Evolutionary conservation across 2,113 vertebrate species (phyloP).

Genomic region (Scortum barcoo): DNA sequence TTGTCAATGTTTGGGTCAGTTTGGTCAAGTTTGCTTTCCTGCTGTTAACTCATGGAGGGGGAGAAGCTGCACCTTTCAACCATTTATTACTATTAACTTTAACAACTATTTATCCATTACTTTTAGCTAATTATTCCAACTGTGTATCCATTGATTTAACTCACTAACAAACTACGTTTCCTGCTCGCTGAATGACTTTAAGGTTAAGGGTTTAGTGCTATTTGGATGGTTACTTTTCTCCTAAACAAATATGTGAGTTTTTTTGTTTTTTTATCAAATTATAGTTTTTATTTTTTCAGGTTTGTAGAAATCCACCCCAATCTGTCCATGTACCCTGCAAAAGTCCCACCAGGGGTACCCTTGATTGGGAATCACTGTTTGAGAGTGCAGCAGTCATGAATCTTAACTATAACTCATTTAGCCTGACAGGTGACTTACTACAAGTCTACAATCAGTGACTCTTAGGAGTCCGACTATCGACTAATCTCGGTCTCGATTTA

Average conservation of each 20-base stretch:
- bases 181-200: background rate
- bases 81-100: no score
- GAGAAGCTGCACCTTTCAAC: background rate
- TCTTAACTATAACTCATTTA: background rate
- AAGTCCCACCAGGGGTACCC: background rate
- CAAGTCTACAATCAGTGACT: conserved; percentile 27
- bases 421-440: conserved; percentile 10
- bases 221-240: no score
- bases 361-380: background rate
- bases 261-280: background rate
- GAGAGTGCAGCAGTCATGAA: background rate
- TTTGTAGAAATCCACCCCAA: no score
- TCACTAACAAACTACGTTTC: background rate
- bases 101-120: background rate
- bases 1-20: background rate
- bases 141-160: no score
- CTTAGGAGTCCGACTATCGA: conserved; percentile 22
- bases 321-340: background rate
- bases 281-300: background rate
- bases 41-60: background rate
- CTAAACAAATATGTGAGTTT: no score
- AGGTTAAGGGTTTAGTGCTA: no score
- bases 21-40: background rate
- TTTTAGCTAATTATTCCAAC: background rate
- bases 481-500: conserved; percentile 27